Base-by-base conservation (phyloP, 1,140 invertebrate genomes). In the Drosophila bifasciata region DNA sequence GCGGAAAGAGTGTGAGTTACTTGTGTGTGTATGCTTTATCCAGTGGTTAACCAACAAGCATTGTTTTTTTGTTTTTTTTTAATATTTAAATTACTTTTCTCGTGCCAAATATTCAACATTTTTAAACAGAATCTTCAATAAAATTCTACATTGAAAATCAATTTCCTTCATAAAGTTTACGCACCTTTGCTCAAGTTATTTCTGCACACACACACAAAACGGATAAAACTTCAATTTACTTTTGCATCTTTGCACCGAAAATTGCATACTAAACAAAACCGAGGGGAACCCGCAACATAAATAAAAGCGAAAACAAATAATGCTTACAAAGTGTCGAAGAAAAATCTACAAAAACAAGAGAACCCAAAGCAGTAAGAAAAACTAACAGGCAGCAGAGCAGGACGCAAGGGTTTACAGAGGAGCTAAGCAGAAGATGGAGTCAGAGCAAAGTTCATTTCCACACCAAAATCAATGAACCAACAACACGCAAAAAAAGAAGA, bases 401-500 rank as follows among this genome's bases (percentile, higher is more conserved):
- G 19, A 21, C n/a, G n/a, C n/a, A 21, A 21, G 19, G 32, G 32
- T 3, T 5, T 36, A 13, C 40, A 56, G 49, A 46, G 16, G 19
- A 49, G 40, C 40, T 21, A 50, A 36, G 56, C 39, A 39, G 53
- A 17, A 41, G 32, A 58, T 49, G 43, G 23, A 39, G 60, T 36
- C 58, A 59, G 28, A 77, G 72, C 67, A 85, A 81, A 86, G 80
- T 85, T 85, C 77, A 85, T 85, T 85, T 85, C 73, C 81, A 85
- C 80, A 86, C 80, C 80, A 86, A 86, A 85, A 85, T 86, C 80
- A 85, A 85, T 85, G 81, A 85, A 77, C 81, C 80, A 77, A 71
- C 80, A 85, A 61, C 32, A 85, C 70, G 51, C 67, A 79, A 56
- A 41, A 43, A 44, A 68, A 1, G n/a, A 21, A 15, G 8, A 7